Base-by-base conservation (phyloP, 2,888 invertebrate species). In the Leucoptera coffeella region DNA sequence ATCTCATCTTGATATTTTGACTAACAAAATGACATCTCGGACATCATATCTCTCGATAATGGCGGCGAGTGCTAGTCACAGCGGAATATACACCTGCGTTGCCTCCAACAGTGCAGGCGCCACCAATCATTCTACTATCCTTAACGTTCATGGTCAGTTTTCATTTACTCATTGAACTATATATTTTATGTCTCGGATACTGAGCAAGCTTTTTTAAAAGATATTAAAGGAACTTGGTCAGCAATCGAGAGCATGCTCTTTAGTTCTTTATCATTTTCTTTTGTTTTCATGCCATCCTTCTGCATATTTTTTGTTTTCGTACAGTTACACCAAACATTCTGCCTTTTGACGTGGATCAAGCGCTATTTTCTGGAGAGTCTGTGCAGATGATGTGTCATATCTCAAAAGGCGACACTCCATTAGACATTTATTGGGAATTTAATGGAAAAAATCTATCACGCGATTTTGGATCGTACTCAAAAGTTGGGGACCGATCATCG, bases 21-120 rank as follows among this genome's bases (percentile, higher is more conserved):
- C 79, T 24, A 74, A 73, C 26, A 76, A 77, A 71, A 76, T 78
- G 69, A 77, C 77, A 28, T 77, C 75, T 37, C 76, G 78, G 35
- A 61, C 79, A 38, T 85, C 84, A 50, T 80, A 82, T 35, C 60
- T 87, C 32, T 82, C 79, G 32, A 84, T 88, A 42, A 80, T 82
- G 41, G 69, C 80, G 29, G 76, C 82, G 30, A 73, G 74, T 39
- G 78, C 78, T 14, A 69, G 74, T 32, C 85, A 87, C 50, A 78
- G 82, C 34, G 86, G 86, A 37, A 74, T 76, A 46, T 88, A 85
- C 47, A 84, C 82, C 34, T 88, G 89, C 53, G 74, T 78, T 37
- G 87, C 84, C 17, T 65, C 71, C 35, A 87, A 87, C 64, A 65
- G 53, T 40, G 86, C 83, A 35, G 87, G 86, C 41, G 71, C 61